Evolutionary conservation across 2,888 invertebrate species (phyloP).

Genomic region (Sarcophaga variegata): DNA sequence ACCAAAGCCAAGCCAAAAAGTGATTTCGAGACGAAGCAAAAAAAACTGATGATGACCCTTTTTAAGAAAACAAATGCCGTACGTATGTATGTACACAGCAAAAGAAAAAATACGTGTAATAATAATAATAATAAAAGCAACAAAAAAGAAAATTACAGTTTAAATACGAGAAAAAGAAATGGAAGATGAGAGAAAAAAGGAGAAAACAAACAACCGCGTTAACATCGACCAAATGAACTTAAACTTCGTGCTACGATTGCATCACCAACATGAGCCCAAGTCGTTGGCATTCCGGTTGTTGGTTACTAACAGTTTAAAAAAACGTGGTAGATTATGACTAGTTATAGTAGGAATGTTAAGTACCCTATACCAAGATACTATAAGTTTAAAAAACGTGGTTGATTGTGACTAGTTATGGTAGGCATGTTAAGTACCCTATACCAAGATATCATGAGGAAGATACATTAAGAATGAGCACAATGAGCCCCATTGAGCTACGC

Average conservation of each 20-base stretch:
- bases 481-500: too few species aligned
- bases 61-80: neutral
- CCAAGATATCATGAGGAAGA: too few species aligned
- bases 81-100: too few species aligned
- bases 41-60: slow-evolving; percentile 57
- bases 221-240: slow-evolving; percentile 63
- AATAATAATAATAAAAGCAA: too few species aligned
- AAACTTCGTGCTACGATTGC: slow-evolving; percentile 65
- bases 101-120: too few species aligned
- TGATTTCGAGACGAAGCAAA: neutral
- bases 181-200: neutral
- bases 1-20: slow-evolving; percentile 8
- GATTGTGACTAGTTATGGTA: too few species aligned
- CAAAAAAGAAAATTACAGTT: neutral
- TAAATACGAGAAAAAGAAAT: slow-evolving; percentile 5
- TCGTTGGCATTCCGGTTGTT: slow-evolving; percentile 4
- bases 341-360: too few species aligned
- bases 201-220: slow-evolving; percentile 40
- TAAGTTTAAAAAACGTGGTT: too few species aligned
- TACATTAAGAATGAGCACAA: too few species aligned
- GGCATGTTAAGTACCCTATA: too few species aligned
- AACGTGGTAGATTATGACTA: too few species aligned
- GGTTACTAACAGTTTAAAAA: neutral
- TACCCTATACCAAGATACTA: too few species aligned
- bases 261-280: slow-evolving; percentile 36